Percentiles rank a stretch among this genome's conserved stretches.
These are phyloP conservation scores for Dissostichus mawsoni DNA, from an alignment of 2,113 vertebrate genomes.

Conservation along the genomic window DNA sequence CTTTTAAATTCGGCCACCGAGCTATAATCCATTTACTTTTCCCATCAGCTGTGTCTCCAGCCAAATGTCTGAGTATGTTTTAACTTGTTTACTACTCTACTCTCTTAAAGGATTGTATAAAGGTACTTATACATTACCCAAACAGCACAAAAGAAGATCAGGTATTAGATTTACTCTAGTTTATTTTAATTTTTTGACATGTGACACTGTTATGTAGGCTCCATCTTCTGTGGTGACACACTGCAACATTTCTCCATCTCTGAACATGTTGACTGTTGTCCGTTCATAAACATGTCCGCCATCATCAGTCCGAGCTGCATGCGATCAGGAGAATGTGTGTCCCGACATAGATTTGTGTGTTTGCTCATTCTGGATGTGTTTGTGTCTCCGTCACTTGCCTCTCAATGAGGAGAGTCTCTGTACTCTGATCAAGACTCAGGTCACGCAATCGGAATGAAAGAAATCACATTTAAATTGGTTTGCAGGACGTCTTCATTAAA, in stretches of 20 bases:
- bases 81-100: constrained; percentile 83
- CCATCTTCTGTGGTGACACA: constrained; percentile 80
- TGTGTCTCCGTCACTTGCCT: constrained; percentile 46
- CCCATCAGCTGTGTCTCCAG: constrained; percentile 32
- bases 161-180: constrained; percentile 80
- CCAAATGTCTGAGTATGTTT: constrained; percentile 61
- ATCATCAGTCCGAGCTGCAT: constrained; percentile 79
- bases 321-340: constrained; percentile 71
- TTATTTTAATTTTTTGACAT: constrained; percentile 31
- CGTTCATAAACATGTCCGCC: constrained; percentile 65
- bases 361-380: constrained; percentile 74
- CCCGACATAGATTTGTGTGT: constrained; percentile 81
- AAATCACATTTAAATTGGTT: constrained; percentile 40
- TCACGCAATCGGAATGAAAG: constrained; percentile 32
- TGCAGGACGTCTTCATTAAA: constrained; percentile 13
- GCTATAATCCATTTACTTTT: constrained; percentile 28
- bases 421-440: constrained; percentile 38
- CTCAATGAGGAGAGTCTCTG: constrained; percentile 64
- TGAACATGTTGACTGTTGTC: constrained; percentile 67
- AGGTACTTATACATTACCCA: constrained; percentile 87
- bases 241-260: constrained; percentile 75
- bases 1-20: constrained; percentile 2
- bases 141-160: constrained; percentile 88
- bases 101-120: constrained; percentile 87
- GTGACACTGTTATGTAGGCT: constrained; percentile 70